Base-by-base conservation (phyloP, 2,797 vertebrate genomes). In the Myotis myotis region DNA sequence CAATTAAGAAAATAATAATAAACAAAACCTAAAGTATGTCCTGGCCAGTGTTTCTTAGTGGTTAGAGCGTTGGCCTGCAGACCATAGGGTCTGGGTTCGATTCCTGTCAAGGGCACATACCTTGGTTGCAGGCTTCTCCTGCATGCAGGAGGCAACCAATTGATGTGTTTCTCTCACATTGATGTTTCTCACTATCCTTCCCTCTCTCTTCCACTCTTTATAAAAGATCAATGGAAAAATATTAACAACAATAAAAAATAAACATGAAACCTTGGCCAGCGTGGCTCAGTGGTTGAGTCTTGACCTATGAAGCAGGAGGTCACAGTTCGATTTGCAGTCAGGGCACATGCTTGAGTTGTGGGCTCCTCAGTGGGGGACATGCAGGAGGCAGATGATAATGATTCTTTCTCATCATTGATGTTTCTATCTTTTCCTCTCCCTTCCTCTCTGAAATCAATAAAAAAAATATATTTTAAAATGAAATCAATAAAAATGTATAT, bases 1-100 rank as follows among this genome's bases (percentile, higher is more conserved):
- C 13, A 88, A 19, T 71, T 88, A 88, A 53, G 36, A 62, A 93
- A 89, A 75, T 11, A 64, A 75, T 84, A 80, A 83, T 75, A 86
- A 75, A 81, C 20, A 84, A 84, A 78, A 64, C 25, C 44, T 75
- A 80, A 87, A 94, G 13, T 78, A 64, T n/a, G 30, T n/a, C 62
- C 62, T 64, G 62, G 15, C 15, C 30, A n/a, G 62, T 64, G 62
- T 64, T n/a, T n/a, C 15, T 64, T 30, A 64, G 15, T 64, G 62
- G 62, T 64, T 64, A n/a, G 30, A 64, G 62, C 6, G 1, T n/a
- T 8, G 30, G 7, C 16, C 30, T 64, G 15, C 62, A 64, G 30
- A 64, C 13, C 30, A 64, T n/a, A 64, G 62, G 62, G 62, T 19
- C 16, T 1, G 16, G 6, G 62, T 64, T 64, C 30, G 3, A 19